Conservation (phyloP, 35 echinoderm and acorn worm genomes). For the Patiria miniata region DNA sequence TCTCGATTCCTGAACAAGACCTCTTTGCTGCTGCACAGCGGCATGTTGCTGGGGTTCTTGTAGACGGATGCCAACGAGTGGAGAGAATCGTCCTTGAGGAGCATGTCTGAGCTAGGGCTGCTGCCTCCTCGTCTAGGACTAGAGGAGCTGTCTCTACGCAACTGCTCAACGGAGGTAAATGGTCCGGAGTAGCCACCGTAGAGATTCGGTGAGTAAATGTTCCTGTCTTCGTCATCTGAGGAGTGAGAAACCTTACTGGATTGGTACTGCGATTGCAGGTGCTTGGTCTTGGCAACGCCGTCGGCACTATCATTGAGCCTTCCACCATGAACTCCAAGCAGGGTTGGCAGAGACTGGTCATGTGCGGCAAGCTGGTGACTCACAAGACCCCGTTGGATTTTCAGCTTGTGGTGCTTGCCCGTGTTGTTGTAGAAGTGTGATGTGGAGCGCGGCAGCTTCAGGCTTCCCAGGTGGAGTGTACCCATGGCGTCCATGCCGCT, state of each 20-base stretch:
- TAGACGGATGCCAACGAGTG: not conserved
- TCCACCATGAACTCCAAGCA: slow-evolving; percentile 62
- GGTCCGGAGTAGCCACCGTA: not conserved
- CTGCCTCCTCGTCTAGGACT: not conserved
- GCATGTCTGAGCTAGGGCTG: not conserved
- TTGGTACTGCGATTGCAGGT: not conserved
- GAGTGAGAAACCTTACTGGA: not conserved
- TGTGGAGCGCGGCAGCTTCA: slow-evolving; percentile 30
- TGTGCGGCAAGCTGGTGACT: slow-evolving; percentile 65
- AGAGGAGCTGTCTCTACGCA: not conserved
- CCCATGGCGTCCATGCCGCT: slow-evolving; percentile 76
- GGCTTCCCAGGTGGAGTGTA: slow-evolving; percentile 57
- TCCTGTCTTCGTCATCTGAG: not conserved
- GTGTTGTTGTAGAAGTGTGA: slow-evolving; percentile 63
- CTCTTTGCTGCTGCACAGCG: slow-evolving; percentile 11
- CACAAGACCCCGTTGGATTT: slow-evolving; percentile 83
- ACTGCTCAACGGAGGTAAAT: not conserved
- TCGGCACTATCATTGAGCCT: slow-evolving; percentile 41
- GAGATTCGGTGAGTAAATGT: not conserved
- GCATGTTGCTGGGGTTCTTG: not conserved
- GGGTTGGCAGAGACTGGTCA: slow-evolving; percentile 12
- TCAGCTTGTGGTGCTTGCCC: slow-evolving; percentile 62
- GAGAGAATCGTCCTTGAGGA: not conserved
- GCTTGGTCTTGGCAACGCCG: not conserved
- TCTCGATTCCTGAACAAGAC: slow-evolving; percentile 4